phyloP scores from a whole-genome alignment of 2,888 invertebrate species.

The Stictocephala bisonia region DNA sequence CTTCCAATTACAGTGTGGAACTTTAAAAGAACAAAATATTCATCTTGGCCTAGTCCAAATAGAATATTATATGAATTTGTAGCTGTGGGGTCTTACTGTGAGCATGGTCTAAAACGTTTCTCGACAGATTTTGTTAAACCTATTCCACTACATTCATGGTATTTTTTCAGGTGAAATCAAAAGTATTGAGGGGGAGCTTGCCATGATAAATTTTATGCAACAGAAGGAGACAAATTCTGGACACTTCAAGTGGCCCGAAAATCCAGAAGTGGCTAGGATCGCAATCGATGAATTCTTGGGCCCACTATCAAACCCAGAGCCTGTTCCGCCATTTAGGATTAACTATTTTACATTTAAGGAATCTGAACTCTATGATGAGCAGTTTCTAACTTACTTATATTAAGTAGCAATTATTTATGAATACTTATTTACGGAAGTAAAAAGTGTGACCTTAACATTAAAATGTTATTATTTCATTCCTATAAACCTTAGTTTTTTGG shows the following conservation, averaged over 20 bases:
- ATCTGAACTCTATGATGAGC: slow-evolving; percentile 14
- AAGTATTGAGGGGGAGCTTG: neutral
- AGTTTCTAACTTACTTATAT: neutral
- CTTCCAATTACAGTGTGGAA: too few relatives aligned
- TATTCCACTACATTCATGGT: neutral
- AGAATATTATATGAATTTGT: neutral
- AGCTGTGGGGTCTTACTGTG: neutral
- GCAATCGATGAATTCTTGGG: neutral
- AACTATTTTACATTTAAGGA: slow-evolving; percentile 5
- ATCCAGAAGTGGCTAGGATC: neutral
- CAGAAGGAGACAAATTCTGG: neutral
- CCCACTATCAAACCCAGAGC: neutral
- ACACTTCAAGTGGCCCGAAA: slow-evolving; percentile 1
- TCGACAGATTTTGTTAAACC: neutral
- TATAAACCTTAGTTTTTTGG: neutral
- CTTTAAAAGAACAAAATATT: too few relatives aligned
- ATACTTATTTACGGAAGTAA: slow-evolving; percentile 1
- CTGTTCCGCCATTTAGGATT: slow-evolving; percentile 18
- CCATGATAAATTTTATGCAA: slow-evolving; percentile 12
- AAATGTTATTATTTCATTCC: neutral
- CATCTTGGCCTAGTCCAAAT: too few relatives aligned
- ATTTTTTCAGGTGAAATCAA: slow-evolving; percentile 8
- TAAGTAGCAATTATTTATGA: neutral
- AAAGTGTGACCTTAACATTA: neutral
- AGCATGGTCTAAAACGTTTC: neutral